Percentiles rank a stretch among this genome's conserved stretches.
phyloP scores from a whole-genome alignment of 2,113 vertebrate species.

The Oreochromis niloticus region DNA sequence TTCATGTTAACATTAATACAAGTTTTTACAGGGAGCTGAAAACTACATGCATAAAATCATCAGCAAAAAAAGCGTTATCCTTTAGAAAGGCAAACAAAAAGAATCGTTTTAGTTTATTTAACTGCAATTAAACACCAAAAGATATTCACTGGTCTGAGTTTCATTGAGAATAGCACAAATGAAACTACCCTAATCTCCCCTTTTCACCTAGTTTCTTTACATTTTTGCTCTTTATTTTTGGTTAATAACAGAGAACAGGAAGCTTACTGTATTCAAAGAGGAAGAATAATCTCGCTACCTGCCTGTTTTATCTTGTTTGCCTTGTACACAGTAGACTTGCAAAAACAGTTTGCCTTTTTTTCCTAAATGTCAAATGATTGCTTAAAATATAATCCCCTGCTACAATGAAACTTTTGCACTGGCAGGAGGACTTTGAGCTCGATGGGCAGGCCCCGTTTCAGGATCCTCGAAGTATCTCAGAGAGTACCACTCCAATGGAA shows the following conservation, averaged over 20 bases:
- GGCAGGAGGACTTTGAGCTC: conserved; percentile 81
- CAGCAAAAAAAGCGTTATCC: rapidly evolving
- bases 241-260: background rate
- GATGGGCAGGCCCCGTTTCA: conserved; percentile 71
- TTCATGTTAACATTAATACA: background rate
- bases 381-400: background rate
- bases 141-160: background rate
- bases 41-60: rapidly evolving
- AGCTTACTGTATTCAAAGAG: background rate
- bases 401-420: background rate
- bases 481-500: conserved; percentile 75
- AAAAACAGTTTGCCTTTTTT: background rate
- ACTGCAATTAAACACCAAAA: background rate
- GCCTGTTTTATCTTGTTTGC: rapidly evolving
- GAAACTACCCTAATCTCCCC: background rate
- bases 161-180: rapidly evolving
- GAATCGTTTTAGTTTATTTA: background rate
- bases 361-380: background rate
- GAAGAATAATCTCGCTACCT: background rate
- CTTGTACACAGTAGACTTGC: background rate
- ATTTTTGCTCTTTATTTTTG: background rate
- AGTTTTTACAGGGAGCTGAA: rapidly evolving
- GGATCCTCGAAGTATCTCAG: conserved; percentile 64
- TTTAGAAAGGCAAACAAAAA: background rate
- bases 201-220: background rate